These are phyloP conservation scores for Sisyra nigra DNA, from an alignment of 2,888 invertebrate genomes.

Conservation along the genomic window DNA sequence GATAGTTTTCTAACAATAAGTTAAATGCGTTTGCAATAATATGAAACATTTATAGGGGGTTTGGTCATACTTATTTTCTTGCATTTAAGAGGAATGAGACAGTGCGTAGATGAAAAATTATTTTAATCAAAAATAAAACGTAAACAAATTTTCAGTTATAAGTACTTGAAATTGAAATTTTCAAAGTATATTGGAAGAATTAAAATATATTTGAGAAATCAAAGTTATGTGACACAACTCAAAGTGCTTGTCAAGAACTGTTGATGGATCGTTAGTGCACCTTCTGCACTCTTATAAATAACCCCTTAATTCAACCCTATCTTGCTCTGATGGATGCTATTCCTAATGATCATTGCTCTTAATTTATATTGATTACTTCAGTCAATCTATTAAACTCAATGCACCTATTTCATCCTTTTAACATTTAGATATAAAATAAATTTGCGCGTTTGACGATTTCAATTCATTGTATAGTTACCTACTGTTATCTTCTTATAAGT, in stretches of 20 bases:
- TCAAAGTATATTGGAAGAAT: too few relatives aligned
- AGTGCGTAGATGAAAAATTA: too few relatives aligned
- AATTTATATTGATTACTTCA: constrained; percentile 7
- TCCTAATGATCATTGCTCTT: constrained; percentile 3
- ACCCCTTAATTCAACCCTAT: constrained; percentile 1
- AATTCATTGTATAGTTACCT: neutral
- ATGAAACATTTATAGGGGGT: too few relatives aligned
- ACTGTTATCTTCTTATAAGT: too few relatives aligned
- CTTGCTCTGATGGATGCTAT: constrained; percentile 2
- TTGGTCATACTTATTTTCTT: too few relatives aligned
- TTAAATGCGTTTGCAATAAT: too few relatives aligned
- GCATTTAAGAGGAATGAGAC: too few relatives aligned
- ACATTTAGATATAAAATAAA: neutral
- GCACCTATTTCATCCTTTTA: neutral
- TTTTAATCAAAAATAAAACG: too few relatives aligned
- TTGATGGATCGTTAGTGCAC: neutral
- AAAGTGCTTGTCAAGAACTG: neutral
- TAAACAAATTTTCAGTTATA: too few relatives aligned
- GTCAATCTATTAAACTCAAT: neutral
- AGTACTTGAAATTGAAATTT: too few relatives aligned
- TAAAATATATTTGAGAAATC: too few relatives aligned
- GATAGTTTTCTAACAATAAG: too few relatives aligned
- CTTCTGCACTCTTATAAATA: neutral
- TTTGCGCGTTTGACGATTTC: neutral
- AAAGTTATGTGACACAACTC: neutral